phyloP scores from a whole-genome alignment of 2,888 invertebrate species.

The Melipona beecheii region DNA sequence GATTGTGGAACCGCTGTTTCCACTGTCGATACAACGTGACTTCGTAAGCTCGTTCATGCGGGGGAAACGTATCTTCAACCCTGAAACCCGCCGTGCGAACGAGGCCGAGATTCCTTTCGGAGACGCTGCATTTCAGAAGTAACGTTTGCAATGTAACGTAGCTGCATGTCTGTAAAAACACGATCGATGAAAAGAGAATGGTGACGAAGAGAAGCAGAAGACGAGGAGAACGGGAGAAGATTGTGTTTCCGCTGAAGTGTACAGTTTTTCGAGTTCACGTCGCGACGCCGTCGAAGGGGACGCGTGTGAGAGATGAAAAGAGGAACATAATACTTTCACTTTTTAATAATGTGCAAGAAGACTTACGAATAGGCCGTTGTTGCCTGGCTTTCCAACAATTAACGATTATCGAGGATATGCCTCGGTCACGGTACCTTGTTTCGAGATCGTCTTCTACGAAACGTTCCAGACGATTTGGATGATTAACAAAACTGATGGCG shows the following conservation, averaged over 20 bases:
- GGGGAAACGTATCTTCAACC: neutral
- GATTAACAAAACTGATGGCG: conserved; percentile 23
- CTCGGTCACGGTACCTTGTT: conserved; percentile 34
- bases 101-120: neutral
- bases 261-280: neutral
- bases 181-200: neutral
- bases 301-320: neutral
- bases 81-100: neutral
- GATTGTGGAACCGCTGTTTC: conserved; percentile 47
- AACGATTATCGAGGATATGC: conserved; percentile 27
- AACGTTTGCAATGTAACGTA: neutral
- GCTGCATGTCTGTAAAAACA: neutral
- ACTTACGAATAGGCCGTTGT: neutral
- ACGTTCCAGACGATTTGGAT: neutral
- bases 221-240: neutral
- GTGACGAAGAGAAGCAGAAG: neutral
- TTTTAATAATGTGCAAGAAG: conserved; percentile 29
- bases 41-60: neutral
- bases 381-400: conserved; percentile 24
- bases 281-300: neutral
- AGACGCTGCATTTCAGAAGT: neutral
- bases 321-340: conserved; percentile 42
- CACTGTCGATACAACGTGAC: neutral
- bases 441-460: conserved; percentile 23
- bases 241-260: neutral